These are phyloP conservation scores for Ptychoptera albimana DNA, from an alignment of 2,888 invertebrate genomes.

Conservation along the genomic window DNA sequence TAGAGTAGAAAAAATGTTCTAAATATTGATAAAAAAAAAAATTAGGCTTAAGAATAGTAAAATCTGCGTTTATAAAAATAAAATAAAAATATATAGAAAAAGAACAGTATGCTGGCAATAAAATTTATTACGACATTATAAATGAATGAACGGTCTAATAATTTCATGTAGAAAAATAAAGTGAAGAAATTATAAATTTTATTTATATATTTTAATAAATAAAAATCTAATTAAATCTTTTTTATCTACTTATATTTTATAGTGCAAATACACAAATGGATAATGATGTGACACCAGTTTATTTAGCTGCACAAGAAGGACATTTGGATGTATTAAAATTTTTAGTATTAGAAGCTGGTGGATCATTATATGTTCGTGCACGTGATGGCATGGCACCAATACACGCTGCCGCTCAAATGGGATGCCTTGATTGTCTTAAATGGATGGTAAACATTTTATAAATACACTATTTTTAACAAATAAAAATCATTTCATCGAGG, in stretches of 20 bases:
- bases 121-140: no score
- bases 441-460: slow-evolving; percentile 60
- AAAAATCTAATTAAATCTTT: neutral
- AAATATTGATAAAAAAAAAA: no score
- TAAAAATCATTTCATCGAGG: no score
- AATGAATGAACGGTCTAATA: no score
- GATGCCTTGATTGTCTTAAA: slow-evolving; percentile 69
- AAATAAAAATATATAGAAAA: no score
- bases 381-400: slow-evolving; percentile 84
- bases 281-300: slow-evolving; percentile 80
- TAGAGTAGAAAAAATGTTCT: no score
- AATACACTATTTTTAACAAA: neutral
- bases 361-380: slow-evolving; percentile 65
- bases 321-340: slow-evolving; percentile 74
- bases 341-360: slow-evolving; percentile 68
- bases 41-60: no score
- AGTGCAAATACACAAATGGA: slow-evolving; percentile 86
- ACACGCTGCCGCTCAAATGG: slow-evolving; percentile 82
- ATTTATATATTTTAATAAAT: neutral
- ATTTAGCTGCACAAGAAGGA: slow-evolving; percentile 78
- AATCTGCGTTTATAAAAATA: no score
- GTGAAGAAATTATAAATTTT: no score
- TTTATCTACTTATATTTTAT: slow-evolving; percentile 18
- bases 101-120: no score
- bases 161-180: no score